phyloP scores from a whole-genome alignment of 1,140 invertebrate species.

The Rhyacophila brunnea region DNA sequence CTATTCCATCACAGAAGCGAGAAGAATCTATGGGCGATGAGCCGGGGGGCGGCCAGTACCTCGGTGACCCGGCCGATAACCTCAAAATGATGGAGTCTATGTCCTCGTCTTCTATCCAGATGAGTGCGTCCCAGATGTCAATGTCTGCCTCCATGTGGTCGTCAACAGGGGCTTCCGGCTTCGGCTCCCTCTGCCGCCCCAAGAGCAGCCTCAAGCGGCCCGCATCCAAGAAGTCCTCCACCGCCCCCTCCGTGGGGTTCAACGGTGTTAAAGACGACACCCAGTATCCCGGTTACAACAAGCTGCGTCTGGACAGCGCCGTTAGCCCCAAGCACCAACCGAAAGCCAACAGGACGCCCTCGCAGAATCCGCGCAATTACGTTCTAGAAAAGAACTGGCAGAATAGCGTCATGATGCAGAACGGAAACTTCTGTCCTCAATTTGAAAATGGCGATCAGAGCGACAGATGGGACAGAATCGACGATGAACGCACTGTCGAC shows the following conservation, averaged over 20 bases:
- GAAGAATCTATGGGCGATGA: constrained; percentile 22
- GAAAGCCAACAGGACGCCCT: constrained; percentile 17
- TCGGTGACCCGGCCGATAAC: constrained; percentile 1
- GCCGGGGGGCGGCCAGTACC: constrained; percentile 8
- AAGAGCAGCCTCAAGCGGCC: constrained; percentile 48
- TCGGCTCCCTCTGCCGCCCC: constrained; percentile 36
- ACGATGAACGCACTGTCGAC: background rate
- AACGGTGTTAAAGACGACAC: constrained; percentile 42
- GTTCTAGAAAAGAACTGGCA: constrained; percentile 32
- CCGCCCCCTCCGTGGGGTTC: constrained; percentile 17
- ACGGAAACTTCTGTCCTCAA: constrained; percentile 27
- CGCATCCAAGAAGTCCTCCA: constrained; percentile 43
- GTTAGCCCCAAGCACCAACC: constrained; percentile 48
- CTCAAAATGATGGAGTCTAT: constrained; percentile 11
- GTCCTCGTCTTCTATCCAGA: constrained; percentile 5
- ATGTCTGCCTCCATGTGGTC: constrained; percentile 17
- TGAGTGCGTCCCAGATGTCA: constrained; percentile 8
- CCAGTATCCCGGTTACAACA: constrained; percentile 49
- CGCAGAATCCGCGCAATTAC: constrained; percentile 32
- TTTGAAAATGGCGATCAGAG: constrained; percentile 5
- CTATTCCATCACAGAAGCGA: constrained; percentile 28
- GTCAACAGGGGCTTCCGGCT: constrained; percentile 20
- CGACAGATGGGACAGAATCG: background rate
- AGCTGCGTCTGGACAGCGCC: constrained; percentile 50
- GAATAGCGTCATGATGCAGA: constrained; percentile 29